These are phyloP conservation scores for Sylvilagus bachmani DNA, from an alignment of 2,113 vertebrate species.

Conservation along the genomic window DNA sequence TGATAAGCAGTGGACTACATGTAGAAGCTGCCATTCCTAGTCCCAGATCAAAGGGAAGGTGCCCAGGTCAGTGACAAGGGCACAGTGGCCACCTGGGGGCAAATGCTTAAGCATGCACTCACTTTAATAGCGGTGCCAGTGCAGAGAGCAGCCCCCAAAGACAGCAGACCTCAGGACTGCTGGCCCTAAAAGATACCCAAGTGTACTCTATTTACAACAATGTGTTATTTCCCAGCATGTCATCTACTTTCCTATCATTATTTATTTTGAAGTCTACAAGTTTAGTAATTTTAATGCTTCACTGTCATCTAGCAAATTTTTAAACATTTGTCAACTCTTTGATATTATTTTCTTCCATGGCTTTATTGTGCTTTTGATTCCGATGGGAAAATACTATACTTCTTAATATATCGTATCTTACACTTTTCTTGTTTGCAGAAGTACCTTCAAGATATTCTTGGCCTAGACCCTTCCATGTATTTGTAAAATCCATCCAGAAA, in stretches of 20 bases:
- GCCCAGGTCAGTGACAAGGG: neutral
- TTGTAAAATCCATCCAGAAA: neutral
- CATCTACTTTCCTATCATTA: neutral
- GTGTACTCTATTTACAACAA: neutral
- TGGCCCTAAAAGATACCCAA: neutral
- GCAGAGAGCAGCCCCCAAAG: neutral
- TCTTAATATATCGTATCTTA: neutral
- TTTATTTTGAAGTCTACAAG: neutral
- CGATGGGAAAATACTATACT: neutral
- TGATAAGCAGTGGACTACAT: neutral
- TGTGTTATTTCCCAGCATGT: neutral
- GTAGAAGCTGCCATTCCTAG: neutral
- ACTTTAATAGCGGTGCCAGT: neutral
- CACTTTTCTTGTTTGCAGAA: neutral
- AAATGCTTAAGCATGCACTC: neutral
- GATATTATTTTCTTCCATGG: neutral
- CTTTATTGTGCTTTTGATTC: neutral
- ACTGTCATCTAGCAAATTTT: neutral
- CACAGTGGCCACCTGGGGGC: neutral
- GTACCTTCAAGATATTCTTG: neutral
- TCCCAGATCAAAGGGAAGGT: neutral
- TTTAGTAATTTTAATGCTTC: neutral
- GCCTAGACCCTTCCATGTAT: neutral
- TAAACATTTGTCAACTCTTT: neutral
- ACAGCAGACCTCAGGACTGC: neutral